phyloP scores from a whole-genome alignment of 2,797 vertebrate species.

The Enteromius viviparus region DNA sequence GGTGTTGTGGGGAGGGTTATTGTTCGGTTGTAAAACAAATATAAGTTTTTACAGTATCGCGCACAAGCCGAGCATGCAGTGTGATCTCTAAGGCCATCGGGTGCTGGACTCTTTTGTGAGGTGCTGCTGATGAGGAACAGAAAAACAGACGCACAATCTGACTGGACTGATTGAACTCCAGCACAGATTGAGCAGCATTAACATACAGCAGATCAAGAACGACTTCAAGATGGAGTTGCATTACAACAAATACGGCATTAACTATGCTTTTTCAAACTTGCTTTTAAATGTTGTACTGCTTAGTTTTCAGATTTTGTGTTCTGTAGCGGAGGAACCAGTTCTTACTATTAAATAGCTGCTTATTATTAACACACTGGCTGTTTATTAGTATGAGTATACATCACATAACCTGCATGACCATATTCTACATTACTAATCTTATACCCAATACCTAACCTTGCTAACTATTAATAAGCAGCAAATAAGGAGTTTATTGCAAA shows the following conservation, averaged over 20 bases:
- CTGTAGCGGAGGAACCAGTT: not conserved
- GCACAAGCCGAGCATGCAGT: conserved; percentile 56
- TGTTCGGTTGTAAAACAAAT: conserved; percentile 52
- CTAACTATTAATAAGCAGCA: not conserved
- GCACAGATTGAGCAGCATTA: not conserved
- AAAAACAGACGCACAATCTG: conserved; percentile 50
- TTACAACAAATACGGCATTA: not conserved
- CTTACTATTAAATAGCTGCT: not conserved
- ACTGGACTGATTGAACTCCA: not conserved
- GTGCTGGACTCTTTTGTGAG: conserved; percentile 67
- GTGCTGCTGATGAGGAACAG: conserved; percentile 76
- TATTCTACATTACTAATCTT: not conserved
- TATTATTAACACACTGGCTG: not conserved
- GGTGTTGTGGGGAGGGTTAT: conserved; percentile 32
- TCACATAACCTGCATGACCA: not conserved
- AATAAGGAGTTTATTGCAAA: not conserved
- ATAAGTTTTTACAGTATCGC: conserved; percentile 36
- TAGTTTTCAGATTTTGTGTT: not conserved
- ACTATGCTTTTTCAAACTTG: not conserved
- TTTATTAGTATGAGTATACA: not conserved
- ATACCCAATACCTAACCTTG: not conserved
- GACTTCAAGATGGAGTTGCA: not conserved
- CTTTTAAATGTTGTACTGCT: not conserved
- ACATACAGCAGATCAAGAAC: not conserved
- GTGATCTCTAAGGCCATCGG: conserved; percentile 55